These are phyloP conservation scores for Leptoclinus maculatus DNA, from an alignment of 2,797 vertebrate species.

Conservation along the genomic window DNA sequence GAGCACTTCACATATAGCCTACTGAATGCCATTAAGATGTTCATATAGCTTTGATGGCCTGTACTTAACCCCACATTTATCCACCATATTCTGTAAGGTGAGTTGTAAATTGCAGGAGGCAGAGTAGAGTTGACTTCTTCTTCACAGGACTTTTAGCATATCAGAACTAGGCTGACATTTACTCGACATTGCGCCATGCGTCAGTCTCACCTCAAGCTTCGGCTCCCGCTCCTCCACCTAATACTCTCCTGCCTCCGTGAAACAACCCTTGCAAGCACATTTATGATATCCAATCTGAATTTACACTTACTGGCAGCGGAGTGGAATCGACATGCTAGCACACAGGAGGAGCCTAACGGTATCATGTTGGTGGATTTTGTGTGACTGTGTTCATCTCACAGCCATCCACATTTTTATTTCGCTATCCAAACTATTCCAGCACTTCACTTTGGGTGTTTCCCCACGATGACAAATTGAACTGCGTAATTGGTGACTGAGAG, in stretches of 20 bases:
- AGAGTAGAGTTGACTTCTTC: slow-evolving; percentile 5
- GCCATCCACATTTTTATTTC: slow-evolving; percentile 34
- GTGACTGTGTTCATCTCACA: slow-evolving; percentile 42
- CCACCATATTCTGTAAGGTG: slow-evolving; percentile 3
- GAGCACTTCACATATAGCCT: slow-evolving; percentile 11
- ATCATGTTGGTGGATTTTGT: slow-evolving; percentile 56
- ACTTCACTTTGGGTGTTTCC: slow-evolving; percentile 26
- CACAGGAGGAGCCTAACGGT: slow-evolving; percentile 16
- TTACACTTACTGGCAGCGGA: slow-evolving; percentile 47
- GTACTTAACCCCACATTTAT: slow-evolving; percentile 28
- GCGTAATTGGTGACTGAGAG: slow-evolving; percentile 7
- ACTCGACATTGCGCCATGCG: slow-evolving; percentile 68
- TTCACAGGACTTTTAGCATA: slow-evolving; percentile 30
- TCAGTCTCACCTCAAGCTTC: slow-evolving; percentile 65
- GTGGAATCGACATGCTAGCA: slow-evolving; percentile 32
- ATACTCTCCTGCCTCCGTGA: slow-evolving; percentile 45
- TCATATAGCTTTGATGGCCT: slow-evolving; percentile 19
- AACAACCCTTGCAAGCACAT: slow-evolving; percentile 72
- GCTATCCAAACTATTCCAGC: slow-evolving; percentile 30
- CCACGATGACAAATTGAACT: slow-evolving; percentile 25
- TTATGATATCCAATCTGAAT: slow-evolving; percentile 71
- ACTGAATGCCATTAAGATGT: slow-evolving; percentile 25
- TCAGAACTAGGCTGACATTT: slow-evolving; percentile 81
- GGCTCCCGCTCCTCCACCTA: slow-evolving; percentile 48
- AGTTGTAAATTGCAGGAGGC: slow-evolving; percentile 1